Conservation (phyloP, 1,140 invertebrate genomes). For the Gryllus bimaculatus region DNA sequence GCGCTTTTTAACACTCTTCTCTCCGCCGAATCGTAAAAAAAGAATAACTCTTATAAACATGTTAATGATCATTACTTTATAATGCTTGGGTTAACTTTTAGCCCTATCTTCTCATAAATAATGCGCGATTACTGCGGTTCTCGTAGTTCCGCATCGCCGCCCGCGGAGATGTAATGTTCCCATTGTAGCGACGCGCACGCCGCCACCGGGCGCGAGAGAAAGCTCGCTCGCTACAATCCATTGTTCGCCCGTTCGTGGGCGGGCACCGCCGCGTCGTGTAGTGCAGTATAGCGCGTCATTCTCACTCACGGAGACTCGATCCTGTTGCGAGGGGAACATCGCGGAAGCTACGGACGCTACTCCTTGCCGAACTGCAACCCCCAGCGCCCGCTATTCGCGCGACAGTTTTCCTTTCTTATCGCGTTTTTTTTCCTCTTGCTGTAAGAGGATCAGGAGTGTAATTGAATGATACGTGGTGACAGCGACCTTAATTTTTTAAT, state of each 20-base stretch:
- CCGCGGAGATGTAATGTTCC: neutral
- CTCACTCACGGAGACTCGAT: neutral
- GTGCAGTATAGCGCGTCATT: neutral
- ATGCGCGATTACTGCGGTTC: neutral
- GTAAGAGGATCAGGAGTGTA: too few relatives aligned
- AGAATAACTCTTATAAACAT: neutral
- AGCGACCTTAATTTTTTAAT: too few relatives aligned
- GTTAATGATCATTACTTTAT: slow-evolving; percentile 2
- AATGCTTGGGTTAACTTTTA: neutral
- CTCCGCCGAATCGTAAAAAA: neutral
- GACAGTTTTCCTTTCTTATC: too few relatives aligned
- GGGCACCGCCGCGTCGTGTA: neutral
- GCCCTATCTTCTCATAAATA: neutral
- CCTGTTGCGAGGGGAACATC: neutral
- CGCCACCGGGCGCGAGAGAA: neutral
- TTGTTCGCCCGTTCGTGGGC: neutral
- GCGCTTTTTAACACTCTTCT: neutral
- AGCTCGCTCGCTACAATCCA: neutral
- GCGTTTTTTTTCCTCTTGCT: too few relatives aligned
- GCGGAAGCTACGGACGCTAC: neutral
- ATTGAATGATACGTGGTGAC: too few relatives aligned
- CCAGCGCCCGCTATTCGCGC: too few relatives aligned
- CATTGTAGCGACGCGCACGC: neutral
- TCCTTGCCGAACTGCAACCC: too few relatives aligned
- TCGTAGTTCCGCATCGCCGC: neutral